Conservation (phyloP, 2,113 vertebrate species). For the Cryptomyrus ogoouensis region DNA sequence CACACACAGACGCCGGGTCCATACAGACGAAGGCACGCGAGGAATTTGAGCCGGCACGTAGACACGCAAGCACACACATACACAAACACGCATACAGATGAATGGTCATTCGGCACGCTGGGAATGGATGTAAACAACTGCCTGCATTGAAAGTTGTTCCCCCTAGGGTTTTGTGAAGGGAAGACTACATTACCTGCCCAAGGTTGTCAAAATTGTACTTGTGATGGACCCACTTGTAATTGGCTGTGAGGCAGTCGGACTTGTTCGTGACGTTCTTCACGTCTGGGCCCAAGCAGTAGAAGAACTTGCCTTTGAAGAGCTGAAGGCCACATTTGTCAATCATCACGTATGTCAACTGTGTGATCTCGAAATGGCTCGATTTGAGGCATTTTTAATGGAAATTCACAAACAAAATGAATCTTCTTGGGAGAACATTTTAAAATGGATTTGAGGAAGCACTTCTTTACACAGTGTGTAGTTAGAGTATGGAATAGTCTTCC, state of each 20-base stretch:
- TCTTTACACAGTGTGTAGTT: too few species aligned
- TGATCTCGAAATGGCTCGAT: neutral
- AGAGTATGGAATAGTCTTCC: too few species aligned
- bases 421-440: too few species aligned
- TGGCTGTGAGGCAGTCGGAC: constrained; percentile 84
- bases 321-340: constrained; percentile 39
- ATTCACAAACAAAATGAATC: constrained; percentile 23
- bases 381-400: neutral
- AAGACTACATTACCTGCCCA: constrained; percentile 72
- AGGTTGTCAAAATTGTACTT: constrained; percentile 99
- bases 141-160: neutral
- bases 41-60: neutral
- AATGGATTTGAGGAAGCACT: too few species aligned
- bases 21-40: constrained; percentile 10
- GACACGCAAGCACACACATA: constrained; percentile 10
- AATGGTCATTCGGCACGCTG: neutral
- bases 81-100: neutral
- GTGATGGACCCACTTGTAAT: constrained; percentile 96
- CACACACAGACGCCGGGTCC: constrained; percentile 10
- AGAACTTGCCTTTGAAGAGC: constrained; percentile 99
- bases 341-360: neutral
- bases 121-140: neutral
- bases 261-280: constrained; percentile 95
- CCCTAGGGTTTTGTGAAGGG: neutral
- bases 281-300: constrained; percentile 85